Percentiles rank a stretch among this genome's conserved stretches.
Conservation (phyloP, 23 tunicate species). For the Styela clava region DNA sequence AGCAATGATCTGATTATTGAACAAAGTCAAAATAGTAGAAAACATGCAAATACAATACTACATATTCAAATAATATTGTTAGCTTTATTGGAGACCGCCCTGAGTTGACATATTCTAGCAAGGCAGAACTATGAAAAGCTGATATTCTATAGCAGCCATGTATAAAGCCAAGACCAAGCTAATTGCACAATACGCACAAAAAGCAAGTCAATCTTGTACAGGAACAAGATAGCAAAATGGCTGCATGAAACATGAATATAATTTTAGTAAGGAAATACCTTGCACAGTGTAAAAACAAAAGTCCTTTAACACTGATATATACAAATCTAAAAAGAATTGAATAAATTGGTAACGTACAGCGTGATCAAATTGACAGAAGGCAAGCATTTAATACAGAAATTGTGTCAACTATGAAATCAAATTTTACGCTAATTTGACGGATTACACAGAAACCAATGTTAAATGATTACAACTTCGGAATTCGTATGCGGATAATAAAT, state of each 20-base stretch:
- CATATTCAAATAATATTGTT: too few species aligned
- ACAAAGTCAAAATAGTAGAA: too few species aligned
- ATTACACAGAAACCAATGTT: too few species aligned
- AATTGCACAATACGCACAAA: neutral
- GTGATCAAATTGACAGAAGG: too few species aligned
- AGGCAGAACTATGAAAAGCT: conserved; percentile 11
- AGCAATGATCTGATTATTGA: too few species aligned
- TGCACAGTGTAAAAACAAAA: neutral
- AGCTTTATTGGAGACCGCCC: conserved; percentile 13
- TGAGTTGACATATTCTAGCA: neutral
- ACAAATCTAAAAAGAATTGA: too few species aligned
- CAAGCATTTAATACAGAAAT: neutral
- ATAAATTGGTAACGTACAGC: too few species aligned
- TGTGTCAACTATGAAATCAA: too few species aligned
- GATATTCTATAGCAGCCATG: neutral
- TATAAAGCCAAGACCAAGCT: neutral
- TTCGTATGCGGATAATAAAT: too few species aligned
- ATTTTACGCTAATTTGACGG: too few species aligned
- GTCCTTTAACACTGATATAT: neutral
- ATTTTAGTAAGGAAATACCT: neutral
- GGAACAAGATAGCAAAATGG: neutral
- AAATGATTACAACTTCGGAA: too few species aligned
- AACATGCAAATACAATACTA: too few species aligned
- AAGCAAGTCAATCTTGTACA: conserved; percentile 1
- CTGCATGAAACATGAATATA: neutral